These are phyloP conservation scores for Harpegnathos saltator DNA, from an alignment of 1,140 invertebrate species.

Conservation along the genomic window DNA sequence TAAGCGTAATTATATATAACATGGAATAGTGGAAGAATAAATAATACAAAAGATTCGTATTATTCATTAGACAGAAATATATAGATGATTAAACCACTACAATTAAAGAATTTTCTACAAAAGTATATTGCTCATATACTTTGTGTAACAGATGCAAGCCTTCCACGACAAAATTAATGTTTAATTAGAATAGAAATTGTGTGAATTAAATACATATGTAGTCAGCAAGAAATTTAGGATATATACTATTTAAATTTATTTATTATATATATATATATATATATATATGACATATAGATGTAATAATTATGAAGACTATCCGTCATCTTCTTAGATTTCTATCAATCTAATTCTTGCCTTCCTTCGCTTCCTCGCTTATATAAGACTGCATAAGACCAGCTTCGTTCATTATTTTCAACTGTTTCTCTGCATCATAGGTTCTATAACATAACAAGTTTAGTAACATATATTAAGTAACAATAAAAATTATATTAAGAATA, in stretches of 20 bases:
- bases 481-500: not conserved
- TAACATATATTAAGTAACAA: not conserved
- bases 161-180: not conserved
- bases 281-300: no score
- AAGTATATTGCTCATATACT: not conserved
- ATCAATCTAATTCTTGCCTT: constrained; percentile 50
- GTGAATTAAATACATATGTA: not conserved
- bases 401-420: constrained; percentile 79
- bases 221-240: not conserved
- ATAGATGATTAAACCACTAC: not conserved
- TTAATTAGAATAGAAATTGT: not conserved
- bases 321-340: constrained; percentile 27
- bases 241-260: constrained; percentile 27
- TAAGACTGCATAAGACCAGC: constrained; percentile 84
- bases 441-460: constrained; percentile 25
- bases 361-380: constrained; percentile 33
- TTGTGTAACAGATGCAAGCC: no score
- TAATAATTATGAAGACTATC: constrained; percentile 39
- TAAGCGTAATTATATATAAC: not conserved
- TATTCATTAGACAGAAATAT: not conserved
- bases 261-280: constrained; percentile 4
- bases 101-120: not conserved
- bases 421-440: constrained; percentile 34
- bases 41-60: not conserved
- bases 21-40: not conserved